Percentiles rank a stretch among this genome's conserved stretches.
These are phyloP conservation scores for Procavia capensis DNA, from an alignment of 2,113 vertebrate species.

Conservation along the genomic window DNA sequence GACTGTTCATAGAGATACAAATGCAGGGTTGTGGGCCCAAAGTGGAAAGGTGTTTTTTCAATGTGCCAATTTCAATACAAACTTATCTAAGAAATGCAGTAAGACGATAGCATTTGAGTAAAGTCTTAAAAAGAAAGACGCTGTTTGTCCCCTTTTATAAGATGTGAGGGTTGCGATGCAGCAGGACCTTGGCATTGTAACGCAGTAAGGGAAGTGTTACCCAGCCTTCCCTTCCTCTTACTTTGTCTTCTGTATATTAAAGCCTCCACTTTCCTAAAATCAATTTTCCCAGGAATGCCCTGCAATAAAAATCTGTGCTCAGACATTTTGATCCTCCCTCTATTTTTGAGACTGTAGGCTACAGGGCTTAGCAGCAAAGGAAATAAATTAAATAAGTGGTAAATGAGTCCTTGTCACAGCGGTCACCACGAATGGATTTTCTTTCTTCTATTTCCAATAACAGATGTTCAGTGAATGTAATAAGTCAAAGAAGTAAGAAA, in stretches of 20 bases:
- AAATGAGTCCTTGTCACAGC: neutral
- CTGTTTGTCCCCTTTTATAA: neutral
- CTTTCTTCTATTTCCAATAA: neutral
- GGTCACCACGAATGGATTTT: neutral
- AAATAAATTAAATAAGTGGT: neutral
- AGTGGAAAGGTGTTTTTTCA: neutral
- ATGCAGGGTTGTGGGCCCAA: neutral
- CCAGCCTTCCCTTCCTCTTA: neutral
- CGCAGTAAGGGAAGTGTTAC: neutral
- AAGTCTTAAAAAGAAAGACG: neutral
- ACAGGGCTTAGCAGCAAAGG: neutral
- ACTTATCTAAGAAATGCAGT: neutral
- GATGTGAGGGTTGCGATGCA: neutral
- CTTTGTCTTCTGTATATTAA: neutral
- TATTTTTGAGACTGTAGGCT: neutral
- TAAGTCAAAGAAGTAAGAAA: neutral
- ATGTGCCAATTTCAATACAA: neutral
- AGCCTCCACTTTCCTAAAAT: neutral
- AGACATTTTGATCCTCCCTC: neutral
- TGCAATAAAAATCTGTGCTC: neutral
- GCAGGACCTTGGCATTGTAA: neutral
- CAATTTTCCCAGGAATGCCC: neutral
- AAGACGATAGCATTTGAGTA: neutral
- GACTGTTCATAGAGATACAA: neutral
- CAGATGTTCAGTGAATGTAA: neutral